Evolutionary conservation across 2,888 invertebrate genomes (phyloP), one percentile per base, ranked within the genome.

Genomic region (Melanostoma scalare): DNA sequence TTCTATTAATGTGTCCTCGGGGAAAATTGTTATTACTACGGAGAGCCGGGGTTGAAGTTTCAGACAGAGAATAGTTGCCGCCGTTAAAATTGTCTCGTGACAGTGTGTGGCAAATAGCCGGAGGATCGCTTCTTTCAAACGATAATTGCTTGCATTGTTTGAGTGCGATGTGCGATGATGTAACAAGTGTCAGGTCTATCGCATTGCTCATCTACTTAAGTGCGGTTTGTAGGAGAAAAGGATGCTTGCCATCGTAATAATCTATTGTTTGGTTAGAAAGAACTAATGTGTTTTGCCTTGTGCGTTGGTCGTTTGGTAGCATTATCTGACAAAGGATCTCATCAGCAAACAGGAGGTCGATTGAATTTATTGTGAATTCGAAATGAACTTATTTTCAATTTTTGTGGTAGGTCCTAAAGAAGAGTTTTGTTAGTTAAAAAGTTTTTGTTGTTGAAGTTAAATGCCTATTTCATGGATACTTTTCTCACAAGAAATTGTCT

Each of bases 1-100:
- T 79, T 68, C 52, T 65, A 69, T 78, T 85, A 84, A 84, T 79
- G 79, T 65, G 67, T 71, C 85, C 72, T 79, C 56, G 68, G 85
- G 85, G 85, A 85, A 85, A 81, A 81, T 81, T 72, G 77, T 77
- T 68, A 72, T 20, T 20, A 20, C 20, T 20, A 20, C 20, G 20
- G 1, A 20, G 20, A 50, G 68, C 53, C 31, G 63, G 40, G 36
- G 50, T 53, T 68, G 76, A 69, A 69, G 58, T 63, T 56, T n/a
- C 50, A 20, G 20, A 35, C 8, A n/a, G 42, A 8, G 36, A 30
- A 53, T 42, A 50, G 40, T 65, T 65, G 61, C 61, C 20, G 48
- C 30, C 35, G 35, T 63, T 63, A 63, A 63, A 71, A 71, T 76
- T 63, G 48, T 40, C 53, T 35, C 36, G 8, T 38, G 4, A 44